Base-by-base conservation (phyloP, 1,140 invertebrate species). In the Hetaerina americana region DNA sequence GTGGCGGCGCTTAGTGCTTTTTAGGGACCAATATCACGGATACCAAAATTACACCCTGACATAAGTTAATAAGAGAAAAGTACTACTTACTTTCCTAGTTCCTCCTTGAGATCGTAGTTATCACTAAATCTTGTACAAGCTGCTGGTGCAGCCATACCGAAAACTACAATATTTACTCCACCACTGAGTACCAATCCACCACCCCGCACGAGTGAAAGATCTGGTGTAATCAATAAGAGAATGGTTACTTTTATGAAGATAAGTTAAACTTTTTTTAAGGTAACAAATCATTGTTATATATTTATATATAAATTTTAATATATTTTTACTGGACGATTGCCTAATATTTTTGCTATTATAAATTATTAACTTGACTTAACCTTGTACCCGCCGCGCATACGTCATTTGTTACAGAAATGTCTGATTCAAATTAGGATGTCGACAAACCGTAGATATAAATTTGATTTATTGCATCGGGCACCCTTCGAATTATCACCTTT, bases 91-190 rank as follows among this genome's bases (percentile, higher is more conserved):
- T 99, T 99, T 83, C 97, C 97, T 78, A 99, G 88, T 87, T 99
- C 97, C 85, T 99, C 97, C 86, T 99, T 99, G 75, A 99, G 89
- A 79, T 99, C 97, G 84, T 99, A 99, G 85, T 98, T 98, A 85
- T 99, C 97, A 84, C 93, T 97, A 86, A 99, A 99, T 81, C 92
- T 87, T 80, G 92, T 95, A 86, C 90, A 92, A 77, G 84, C 80
- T 80, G 87, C 88, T 80, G 85, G 86, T 80, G 85, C 86, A 82
- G 87, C 85, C 87, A 89, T 89, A 73, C 73, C 75, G 76, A 75
- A 69, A 75, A 71, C 71, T 73, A 71, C 74, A 75, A 74, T 74
- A 76, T 75, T 76, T 76, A 75, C 75, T 76, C 72, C 75, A 75
- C 74, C 73, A 76, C 75, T 76, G 71, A 74, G 72, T 71, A 73